Evolutionary conservation across 30 jellyfish, hydroid and myxozoan genomes (phyloP), one percentile per base, ranked within the genome.

Genomic region (Cassiopea xamachana): DNA sequence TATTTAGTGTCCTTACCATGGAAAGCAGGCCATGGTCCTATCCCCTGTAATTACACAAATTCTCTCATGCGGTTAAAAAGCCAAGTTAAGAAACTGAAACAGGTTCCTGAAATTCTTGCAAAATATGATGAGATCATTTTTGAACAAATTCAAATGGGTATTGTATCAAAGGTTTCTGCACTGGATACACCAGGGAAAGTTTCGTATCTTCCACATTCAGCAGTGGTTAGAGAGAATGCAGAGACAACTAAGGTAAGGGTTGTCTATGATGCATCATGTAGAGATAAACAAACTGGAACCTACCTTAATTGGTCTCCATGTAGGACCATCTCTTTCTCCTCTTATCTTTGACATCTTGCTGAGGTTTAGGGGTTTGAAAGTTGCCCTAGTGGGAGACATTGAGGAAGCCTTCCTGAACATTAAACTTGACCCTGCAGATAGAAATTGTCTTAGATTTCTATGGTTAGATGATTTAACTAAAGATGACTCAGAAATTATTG

Each of bases 11-110:
- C 81, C 7, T 69, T 79, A 80, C 91, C 91, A 50, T 88, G 96
- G 96, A 88, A 88, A 79, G 87, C 58, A 17, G 96, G 87, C n/a
- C 92, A 89, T 51, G 80, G 79, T 6, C 92, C 96, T 2, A 16
- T 83, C 5, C 92, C 84, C 4, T 7, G 27, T 44, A 68, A 83
- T 47, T 83, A 68, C 49, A 44, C 43, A 3, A 70, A 18, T 69
- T 15, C 73, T n/a, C 10, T 48, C 18, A 62, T 7, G 15, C 46
- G 90, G 46, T 46, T 82, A 64, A 82, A 82, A 82, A 82, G 4
- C 46, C 82, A 62, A 59, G 46, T 82, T 5, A 82, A 59, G 47
- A 82, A 67, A 62, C 39, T 82, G 19, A 60, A 44, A 39, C 46
- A 62, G 14, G 43, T 46, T 39, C 82, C 82, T 19, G 92, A 70